These are phyloP conservation scores for Luehdorfia chinensis DNA, from an alignment of 1,140 invertebrate genomes.

Conservation along the genomic window DNA sequence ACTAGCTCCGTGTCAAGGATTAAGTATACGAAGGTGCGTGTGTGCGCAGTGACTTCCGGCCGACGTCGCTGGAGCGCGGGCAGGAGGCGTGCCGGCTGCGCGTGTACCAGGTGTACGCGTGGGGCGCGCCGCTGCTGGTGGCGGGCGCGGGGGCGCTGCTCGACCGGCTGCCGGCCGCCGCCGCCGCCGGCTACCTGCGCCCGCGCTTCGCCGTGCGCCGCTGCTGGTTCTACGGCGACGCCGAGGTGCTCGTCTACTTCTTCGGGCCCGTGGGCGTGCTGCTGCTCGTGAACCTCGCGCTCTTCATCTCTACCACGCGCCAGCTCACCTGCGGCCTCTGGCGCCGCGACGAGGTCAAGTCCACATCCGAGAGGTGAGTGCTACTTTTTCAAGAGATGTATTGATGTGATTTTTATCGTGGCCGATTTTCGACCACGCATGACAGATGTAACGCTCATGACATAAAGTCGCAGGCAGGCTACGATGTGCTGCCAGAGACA, in stretches of 20 bases:
- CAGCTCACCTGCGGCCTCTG: constrained; percentile 91
- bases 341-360: constrained; percentile 91
- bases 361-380: constrained; percentile 86
- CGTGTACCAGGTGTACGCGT: constrained; percentile 88
- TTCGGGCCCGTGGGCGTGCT: constrained; percentile 88
- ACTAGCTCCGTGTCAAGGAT: neutral
- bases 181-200: constrained; percentile 79
- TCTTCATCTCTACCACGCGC: constrained; percentile 88
- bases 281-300: constrained; percentile 84
- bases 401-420: too few relatives aligned
- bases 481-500: too few relatives aligned
- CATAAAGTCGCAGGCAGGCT: too few relatives aligned
- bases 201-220: constrained; percentile 85
- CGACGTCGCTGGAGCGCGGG: constrained; percentile 87
- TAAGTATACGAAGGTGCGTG: too few relatives aligned
- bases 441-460: too few relatives aligned
- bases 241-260: constrained; percentile 89
- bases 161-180: constrained; percentile 80
- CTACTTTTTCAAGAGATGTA: too few relatives aligned
- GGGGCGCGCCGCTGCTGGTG: constrained; percentile 86
- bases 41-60: constrained; percentile 80
- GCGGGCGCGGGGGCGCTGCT: constrained; percentile 83
- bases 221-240: constrained; percentile 90
- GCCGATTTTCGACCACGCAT: too few relatives aligned
- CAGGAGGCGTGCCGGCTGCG: constrained; percentile 87